Conservation (phyloP, 1,140 invertebrate genomes). For the Helicoverpa zea region DNA sequence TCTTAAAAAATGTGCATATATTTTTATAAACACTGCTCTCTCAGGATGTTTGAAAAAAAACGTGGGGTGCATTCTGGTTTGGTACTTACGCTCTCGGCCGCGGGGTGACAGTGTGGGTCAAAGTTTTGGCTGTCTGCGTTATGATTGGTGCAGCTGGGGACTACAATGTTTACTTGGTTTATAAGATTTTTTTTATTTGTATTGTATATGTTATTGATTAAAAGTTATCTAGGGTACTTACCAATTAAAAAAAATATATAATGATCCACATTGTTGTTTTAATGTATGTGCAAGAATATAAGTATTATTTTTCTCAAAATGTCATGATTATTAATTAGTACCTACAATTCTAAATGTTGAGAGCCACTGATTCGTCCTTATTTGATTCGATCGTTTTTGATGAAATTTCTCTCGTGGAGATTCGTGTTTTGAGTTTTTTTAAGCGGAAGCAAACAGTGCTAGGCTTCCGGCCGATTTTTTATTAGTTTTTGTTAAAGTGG, state of each 20-base stretch:
- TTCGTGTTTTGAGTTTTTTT: slow-evolving; percentile 62
- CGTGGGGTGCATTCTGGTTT: slow-evolving; percentile 60
- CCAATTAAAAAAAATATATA: no score
- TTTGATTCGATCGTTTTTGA: slow-evolving; percentile 66
- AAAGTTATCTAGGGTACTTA: no score
- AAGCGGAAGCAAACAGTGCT: slow-evolving; percentile 66
- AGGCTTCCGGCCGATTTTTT: slow-evolving; percentile 55
- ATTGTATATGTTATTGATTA: no score
- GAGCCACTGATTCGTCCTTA: slow-evolving; percentile 60
- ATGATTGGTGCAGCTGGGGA: neutral
- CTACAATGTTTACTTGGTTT: neutral
- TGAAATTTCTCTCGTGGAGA: slow-evolving; percentile 60
- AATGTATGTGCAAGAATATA: no score
- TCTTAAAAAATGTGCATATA: slow-evolving; percentile 85
- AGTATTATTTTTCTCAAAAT: no score
- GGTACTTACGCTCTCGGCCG: slow-evolving; percentile 32
- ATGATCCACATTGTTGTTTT: no score
- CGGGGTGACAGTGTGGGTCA: neutral
- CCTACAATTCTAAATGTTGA: slow-evolving; percentile 72
- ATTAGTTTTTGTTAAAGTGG: slow-evolving; percentile 30
- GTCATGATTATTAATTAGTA: no score
- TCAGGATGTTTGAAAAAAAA: slow-evolving; percentile 71
- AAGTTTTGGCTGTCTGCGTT: neutral
- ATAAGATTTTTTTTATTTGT: neutral
- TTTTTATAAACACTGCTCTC: slow-evolving; percentile 81